Evolutionary conservation across 2,113 vertebrate species (phyloP).

Genomic region (Vicugna pacos): DNA sequence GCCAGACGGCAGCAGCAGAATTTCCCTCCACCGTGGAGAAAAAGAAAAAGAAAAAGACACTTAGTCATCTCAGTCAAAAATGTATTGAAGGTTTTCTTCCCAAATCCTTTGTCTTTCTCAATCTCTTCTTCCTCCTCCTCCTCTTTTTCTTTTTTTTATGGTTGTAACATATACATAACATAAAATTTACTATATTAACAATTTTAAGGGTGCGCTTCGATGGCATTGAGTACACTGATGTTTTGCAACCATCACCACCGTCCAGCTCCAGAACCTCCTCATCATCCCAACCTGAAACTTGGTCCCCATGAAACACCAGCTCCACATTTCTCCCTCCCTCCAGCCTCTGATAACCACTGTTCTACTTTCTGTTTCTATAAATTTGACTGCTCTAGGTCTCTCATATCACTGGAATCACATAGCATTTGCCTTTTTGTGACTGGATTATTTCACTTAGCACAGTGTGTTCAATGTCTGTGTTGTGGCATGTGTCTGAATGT

Average conservation of each 20-base stretch:
- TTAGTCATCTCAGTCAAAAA: background rate
- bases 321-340: too few relatives aligned
- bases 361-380: background rate
- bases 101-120: background rate
- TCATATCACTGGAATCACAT: rapidly evolving
- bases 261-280: background rate
- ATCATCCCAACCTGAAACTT: background rate
- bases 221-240: background rate
- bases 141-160: background rate
- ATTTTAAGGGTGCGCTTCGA: background rate
- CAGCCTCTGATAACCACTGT: rapidly evolving
- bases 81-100: background rate
- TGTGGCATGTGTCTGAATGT: background rate
- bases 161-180: background rate
- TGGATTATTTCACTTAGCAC: too few relatives aligned
- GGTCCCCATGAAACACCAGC: background rate
- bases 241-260: rapidly evolving
- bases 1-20: background rate
- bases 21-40: background rate
- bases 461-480: background rate
- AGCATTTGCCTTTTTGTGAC: background rate
- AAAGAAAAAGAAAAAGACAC: background rate
- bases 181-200: background rate
- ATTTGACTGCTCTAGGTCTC: background rate
- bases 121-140: background rate